Percentiles rank a stretch among this genome's conserved stretches.
These are phyloP conservation scores for Pyrocoelia pectoralis DNA, from an alignment of 2,888 invertebrate species.

Conservation along the genomic window DNA sequence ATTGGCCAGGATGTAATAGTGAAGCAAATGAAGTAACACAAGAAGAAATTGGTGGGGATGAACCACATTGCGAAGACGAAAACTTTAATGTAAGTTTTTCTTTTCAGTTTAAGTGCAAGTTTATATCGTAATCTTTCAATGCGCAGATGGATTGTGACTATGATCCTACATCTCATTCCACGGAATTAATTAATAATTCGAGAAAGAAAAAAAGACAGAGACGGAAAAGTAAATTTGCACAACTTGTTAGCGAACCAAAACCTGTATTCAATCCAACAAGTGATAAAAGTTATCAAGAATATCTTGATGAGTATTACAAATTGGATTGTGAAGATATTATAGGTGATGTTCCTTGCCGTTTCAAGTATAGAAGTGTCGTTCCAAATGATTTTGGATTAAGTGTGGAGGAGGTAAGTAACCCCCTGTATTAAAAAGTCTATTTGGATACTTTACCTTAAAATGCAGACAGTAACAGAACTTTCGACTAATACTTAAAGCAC, in stretches of 20 bases:
- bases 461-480: too few species aligned
- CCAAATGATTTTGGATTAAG: constrained; percentile 92
- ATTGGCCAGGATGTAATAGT: constrained; percentile 64
- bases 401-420: constrained; percentile 79
- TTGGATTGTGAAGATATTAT: constrained; percentile 96
- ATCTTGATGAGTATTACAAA: constrained; percentile 94
- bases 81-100: constrained; percentile 73
- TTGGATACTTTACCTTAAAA: too few species aligned
- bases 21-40: constrained; percentile 43
- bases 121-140: constrained; percentile 17
- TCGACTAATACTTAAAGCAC: too few species aligned
- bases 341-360: constrained; percentile 89
- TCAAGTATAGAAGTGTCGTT: constrained; percentile 89
- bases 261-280: constrained; percentile 87
- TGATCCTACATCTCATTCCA: constrained; percentile 67
- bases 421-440: too few species aligned
- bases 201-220: constrained; percentile 65
- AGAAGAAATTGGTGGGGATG: constrained; percentile 46
- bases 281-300: constrained; percentile 80
- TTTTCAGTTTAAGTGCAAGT: too few species aligned
- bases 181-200: constrained; percentile 67
- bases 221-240: constrained; percentile 72
- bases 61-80: constrained; percentile 78
- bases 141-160: constrained; percentile 96
- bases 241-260: constrained; percentile 76